Evolutionary conservation across 2,888 invertebrate species (phyloP).

Genomic region (Oxycera nigricornis): DNA sequence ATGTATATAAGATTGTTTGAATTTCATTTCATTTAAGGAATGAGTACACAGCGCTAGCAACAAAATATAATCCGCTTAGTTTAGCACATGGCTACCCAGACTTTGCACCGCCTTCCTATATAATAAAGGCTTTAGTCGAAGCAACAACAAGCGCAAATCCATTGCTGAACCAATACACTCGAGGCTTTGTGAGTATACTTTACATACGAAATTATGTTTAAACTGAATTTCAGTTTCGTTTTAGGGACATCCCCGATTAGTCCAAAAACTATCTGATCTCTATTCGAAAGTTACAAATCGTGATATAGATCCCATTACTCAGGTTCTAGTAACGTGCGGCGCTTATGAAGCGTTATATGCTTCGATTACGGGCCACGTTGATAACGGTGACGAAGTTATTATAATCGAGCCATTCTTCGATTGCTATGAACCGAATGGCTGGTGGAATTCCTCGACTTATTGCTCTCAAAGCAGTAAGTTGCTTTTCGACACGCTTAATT

Average conservation of each 20-base stretch:
- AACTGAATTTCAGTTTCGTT: not conserved
- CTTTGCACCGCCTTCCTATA: conserved; percentile 83
- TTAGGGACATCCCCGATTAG: conserved; percentile 90
- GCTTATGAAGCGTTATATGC: conserved; percentile 95
- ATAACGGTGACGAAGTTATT: conserved; percentile 88
- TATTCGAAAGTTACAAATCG: conserved; percentile 81
- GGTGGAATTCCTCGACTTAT: conserved; percentile 89
- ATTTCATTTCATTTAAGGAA: conserved; percentile 74
- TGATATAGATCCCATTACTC: conserved; percentile 80
- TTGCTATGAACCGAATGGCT: conserved; percentile 91
- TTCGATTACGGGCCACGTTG: conserved; percentile 83
- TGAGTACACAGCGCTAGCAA: conserved; percentile 84
- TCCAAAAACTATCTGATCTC: conserved; percentile 81
- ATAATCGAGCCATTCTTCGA: conserved; percentile 99
- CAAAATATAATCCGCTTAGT: conserved; percentile 87
- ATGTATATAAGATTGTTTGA: no score
- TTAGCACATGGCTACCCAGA: conserved; percentile 97
- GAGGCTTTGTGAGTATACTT: conserved; percentile 85
- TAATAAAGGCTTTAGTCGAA: conserved; percentile 76
- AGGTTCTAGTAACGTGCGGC: conserved; percentile 88
- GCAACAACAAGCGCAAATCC: conserved; percentile 74
- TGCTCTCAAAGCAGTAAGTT: conserved; percentile 79
- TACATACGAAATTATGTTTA: not conserved
- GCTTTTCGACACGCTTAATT: not conserved
- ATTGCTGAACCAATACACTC: conserved; percentile 88